A percentile compares a stretch with the other conserved stretches of the same genome.
Conservation (phyloP, 37 sponge, comb jelly and placozoan species). For the Aphrocallistes beatrix region DNA sequence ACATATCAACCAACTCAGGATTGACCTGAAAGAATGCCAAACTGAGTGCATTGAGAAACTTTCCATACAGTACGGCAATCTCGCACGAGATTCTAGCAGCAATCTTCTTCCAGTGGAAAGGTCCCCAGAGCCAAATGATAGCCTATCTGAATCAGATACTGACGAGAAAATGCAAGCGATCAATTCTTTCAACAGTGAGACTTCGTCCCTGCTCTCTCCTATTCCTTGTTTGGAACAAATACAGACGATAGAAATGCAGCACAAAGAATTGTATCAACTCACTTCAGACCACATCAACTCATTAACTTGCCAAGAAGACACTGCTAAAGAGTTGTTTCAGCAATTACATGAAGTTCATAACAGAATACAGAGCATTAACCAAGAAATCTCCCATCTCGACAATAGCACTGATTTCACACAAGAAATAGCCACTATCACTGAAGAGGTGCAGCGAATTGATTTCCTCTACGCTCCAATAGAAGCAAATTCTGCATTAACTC, state of each 20-base stretch:
- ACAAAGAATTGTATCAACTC: background rate
- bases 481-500: background rate
- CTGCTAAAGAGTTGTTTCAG: background rate
- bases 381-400: background rate
- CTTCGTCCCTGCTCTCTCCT: background rate
- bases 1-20: background rate
- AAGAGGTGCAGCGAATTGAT: background rate
- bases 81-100: background rate
- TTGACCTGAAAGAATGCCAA: background rate
- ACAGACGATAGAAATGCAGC: background rate
- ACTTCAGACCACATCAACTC: background rate
- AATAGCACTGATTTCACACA: background rate
- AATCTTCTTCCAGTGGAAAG: background rate
- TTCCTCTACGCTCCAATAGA: background rate
- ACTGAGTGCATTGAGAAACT: background rate
- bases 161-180: background rate
- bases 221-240: slow-evolving; percentile 16
- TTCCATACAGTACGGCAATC: background rate
- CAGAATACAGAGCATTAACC: background rate
- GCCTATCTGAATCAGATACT: background rate
- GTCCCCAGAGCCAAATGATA: background rate
- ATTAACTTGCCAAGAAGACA: background rate
- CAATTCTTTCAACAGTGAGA: background rate
- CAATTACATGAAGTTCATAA: background rate
- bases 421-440: background rate